Base-by-base conservation (phyloP, 2,888 invertebrate genomes). In the Pandemis heparana region DNA sequence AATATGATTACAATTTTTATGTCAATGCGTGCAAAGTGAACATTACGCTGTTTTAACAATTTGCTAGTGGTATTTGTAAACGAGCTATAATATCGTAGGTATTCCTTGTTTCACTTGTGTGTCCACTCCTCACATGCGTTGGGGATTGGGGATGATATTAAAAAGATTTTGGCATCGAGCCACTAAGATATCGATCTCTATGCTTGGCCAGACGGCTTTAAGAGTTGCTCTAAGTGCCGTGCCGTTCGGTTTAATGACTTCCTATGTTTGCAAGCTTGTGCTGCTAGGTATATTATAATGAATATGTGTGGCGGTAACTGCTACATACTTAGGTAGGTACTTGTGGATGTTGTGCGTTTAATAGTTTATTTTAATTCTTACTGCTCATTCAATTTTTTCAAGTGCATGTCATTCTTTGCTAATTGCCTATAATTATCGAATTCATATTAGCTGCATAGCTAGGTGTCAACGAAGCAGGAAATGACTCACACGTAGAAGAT, bases 121-220 rank as follows among this genome's bases (percentile, higher is more conserved):
- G 90, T 91, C 91, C 90, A 90, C 91, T 92, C 89, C 88, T 90
- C 89, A 89, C 87, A 88, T 87, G 86, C 88, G 88, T 90, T 87
- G 88, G 87, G 53, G n/a, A n/a, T 48, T n/a, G n/a, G 48, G 86
- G 90, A 89, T 86, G 92, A 92, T 94, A 94, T 94, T 94, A 94
- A 94, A 94, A 93, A 94, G 92, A 92, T 93, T 90, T 92, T 94
- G 94, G 94, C 94, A 91, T 82, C 84, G 86, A 82, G 93, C 94
- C 94, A 94, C 87, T 83, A 78, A 87, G 94, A 93, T 94, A 94
- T 93, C 91, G 93, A 94, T 94, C 94, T 93, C 92, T 90, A 92
- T 92, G 92, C 91, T 90, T 87, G 89, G 89, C 92, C 92, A 92
- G 92, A 92, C 91, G 87, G 89, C 89, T 88, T 89, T 92, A 89